phyloP scores from a whole-genome alignment of 2,888 invertebrate species.

The Mythimna pallens region DNA sequence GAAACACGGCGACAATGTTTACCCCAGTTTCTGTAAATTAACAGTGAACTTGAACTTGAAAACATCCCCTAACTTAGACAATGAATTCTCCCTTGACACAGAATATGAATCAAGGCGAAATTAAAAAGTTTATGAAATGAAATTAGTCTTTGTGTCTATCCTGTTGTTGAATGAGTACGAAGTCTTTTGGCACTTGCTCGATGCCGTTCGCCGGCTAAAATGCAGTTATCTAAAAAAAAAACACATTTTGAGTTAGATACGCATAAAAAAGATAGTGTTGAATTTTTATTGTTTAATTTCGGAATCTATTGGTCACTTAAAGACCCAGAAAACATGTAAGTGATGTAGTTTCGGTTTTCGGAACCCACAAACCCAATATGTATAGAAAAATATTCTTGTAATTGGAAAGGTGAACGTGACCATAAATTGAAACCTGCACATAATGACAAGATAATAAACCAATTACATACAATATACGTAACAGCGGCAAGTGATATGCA shows the following conservation, averaged over 20 bases:
- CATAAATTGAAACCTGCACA: conserved; percentile 6
- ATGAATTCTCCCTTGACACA: conserved; percentile 40
- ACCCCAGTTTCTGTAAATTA: conserved; percentile 54
- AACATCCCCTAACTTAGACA: conserved; percentile 52
- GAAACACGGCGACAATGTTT: conserved; percentile 49
- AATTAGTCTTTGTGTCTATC: background rate
- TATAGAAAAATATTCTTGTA: no score
- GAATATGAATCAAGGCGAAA: background rate
- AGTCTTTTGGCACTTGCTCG: no score
- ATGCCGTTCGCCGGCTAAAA: no score
- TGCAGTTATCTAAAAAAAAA: no score
- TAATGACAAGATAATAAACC: conserved; percentile 16
- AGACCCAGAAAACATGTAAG: no score
- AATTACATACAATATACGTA: conserved; percentile 30
- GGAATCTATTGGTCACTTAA: no score
- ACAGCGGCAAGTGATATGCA: conserved; percentile 1
- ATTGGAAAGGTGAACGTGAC: background rate
- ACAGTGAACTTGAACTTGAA: conserved; percentile 55
- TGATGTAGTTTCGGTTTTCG: no score
- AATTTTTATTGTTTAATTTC: no score
- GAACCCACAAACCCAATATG: no score
- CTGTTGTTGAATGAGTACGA: background rate
- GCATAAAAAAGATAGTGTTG: no score
- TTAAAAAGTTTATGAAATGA: conserved; percentile 12
- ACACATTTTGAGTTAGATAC: no score